phyloP scores from a whole-genome alignment of 92 coral and sea anemone genomes.

The Palythoa grandis region DNA sequence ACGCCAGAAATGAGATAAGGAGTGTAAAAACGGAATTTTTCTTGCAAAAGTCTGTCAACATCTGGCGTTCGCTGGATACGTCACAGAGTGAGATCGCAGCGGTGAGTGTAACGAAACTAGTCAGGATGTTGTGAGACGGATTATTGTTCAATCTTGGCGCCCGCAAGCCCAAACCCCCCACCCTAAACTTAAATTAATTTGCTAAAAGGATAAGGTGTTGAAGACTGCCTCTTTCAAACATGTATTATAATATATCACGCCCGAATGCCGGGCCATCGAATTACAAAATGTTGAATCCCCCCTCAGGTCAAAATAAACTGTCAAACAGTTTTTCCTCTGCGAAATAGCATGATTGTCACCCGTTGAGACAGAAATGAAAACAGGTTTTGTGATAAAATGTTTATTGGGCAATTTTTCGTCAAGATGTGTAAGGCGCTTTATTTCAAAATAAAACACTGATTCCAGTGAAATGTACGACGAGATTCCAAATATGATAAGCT shows the following conservation, averaged over 20 bases:
- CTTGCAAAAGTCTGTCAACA: constrained; percentile 1
- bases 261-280: not conserved
- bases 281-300: not conserved
- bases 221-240: constrained; percentile 4
- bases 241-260: constrained; percentile 18
- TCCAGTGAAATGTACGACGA: not conserved
- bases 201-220: constrained; percentile 36
- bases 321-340: not conserved
- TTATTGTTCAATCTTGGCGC: constrained; percentile 29
- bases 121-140: constrained; percentile 6
- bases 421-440: not conserved
- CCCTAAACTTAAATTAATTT: constrained; percentile 36
- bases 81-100: not conserved
- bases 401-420: not conserved
- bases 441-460: not conserved
- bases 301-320: constrained; percentile 22
- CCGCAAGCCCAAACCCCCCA: constrained; percentile 26
- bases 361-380: not conserved
- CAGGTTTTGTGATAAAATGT: not conserved
- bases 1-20: not conserved
- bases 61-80: constrained; percentile 10
- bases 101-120: constrained; percentile 25
- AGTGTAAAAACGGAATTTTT: not conserved
- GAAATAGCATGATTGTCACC: not conserved
- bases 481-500: constrained; percentile 21